Base-by-base conservation (phyloP, 2,113 vertebrate species). In the Grus americana region DNA sequence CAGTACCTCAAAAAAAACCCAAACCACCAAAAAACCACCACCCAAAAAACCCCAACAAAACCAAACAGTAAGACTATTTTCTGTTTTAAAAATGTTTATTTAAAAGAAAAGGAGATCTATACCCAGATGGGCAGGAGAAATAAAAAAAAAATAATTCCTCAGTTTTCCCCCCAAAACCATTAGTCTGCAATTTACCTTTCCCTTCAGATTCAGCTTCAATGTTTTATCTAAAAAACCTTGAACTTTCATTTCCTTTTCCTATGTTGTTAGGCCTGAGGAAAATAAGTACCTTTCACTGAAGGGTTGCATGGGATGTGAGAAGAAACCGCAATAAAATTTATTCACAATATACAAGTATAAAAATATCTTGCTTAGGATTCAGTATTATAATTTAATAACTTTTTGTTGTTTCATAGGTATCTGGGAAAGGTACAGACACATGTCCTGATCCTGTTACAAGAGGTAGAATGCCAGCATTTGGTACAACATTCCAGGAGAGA, bases 401-500 rank as follows among this genome's bases (percentile, higher is more conserved):
- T 98, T 98, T 99, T 67, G 98, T 97, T 73, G 97, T 98, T 98
- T 99, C 99, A 52, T 99, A 99, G 40, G 98, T 91, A 30, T 99
- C 99, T 84, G 99, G 99, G 95, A 99, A 99, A 47, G 99, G 99
- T 70, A 99, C 97, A 93, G 99, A 99, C 86, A 98, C 95, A 17
- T 99, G 98, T 96, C 99, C 99, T 38, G 98, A 99, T 97, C 99
- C 99, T 86, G 98, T 98, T 88, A 99, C 99, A 79, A 99, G 98
- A 95, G 99, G 99, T 94, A 99, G 98, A 95, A 99, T 99, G 93
- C 99, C 99, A 70, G 99, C 99, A 55, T 99, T 99, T 91, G 99
- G 99, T 95, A 99, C 98, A 23, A 99, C 99, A 19, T 99, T 99
- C 99, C 99, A 99, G 16, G 99, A 99, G n/a, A 99, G 98, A 12